Evolutionary conservation across 2,888 invertebrate genomes (phyloP).

Genomic region (Dorcus parallelipipedus): DNA sequence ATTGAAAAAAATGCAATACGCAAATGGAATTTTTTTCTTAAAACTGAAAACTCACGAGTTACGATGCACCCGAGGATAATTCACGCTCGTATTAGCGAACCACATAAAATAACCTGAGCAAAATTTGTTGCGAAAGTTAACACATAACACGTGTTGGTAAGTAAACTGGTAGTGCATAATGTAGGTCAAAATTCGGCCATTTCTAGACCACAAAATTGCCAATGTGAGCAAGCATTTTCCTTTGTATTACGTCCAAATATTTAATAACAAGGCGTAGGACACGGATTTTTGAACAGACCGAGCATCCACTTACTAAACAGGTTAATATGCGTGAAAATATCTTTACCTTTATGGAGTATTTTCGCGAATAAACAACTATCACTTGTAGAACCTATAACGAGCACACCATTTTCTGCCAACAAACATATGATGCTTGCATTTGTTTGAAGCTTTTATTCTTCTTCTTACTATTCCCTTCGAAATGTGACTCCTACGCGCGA

Average conservation of each 20-base stretch:
- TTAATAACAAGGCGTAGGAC: constrained; percentile 15
- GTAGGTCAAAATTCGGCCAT: constrained; percentile 54
- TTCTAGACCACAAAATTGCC: constrained; percentile 42
- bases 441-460: constrained; percentile 30
- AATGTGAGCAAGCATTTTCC: constrained; percentile 45
- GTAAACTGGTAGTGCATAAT: constrained; percentile 39
- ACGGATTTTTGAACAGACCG: constrained; percentile 9
- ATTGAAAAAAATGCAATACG: too few relatives aligned
- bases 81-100: not conserved
- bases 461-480: constrained; percentile 18
- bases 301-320: constrained; percentile 10
- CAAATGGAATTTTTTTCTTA: not conserved
- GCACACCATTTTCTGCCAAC: constrained; percentile 50
- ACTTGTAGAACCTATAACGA: constrained; percentile 31
- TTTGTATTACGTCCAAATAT: constrained; percentile 15
- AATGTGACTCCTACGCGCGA: constrained; percentile 14
- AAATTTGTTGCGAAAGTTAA: not conserved
- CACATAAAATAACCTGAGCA: not conserved
- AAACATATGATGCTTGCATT: constrained; percentile 47
- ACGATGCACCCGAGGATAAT: not conserved
- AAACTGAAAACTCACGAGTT: not conserved
- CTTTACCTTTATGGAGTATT: constrained; percentile 40
- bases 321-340: constrained; percentile 23
- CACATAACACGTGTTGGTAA: constrained; percentile 15
- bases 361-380: constrained; percentile 30